Percentiles rank a stretch among this genome's conserved stretches.
phyloP scores from a whole-genome alignment of 2,797 vertebrate species.

The Chlorospingus semifuscus region DNA sequence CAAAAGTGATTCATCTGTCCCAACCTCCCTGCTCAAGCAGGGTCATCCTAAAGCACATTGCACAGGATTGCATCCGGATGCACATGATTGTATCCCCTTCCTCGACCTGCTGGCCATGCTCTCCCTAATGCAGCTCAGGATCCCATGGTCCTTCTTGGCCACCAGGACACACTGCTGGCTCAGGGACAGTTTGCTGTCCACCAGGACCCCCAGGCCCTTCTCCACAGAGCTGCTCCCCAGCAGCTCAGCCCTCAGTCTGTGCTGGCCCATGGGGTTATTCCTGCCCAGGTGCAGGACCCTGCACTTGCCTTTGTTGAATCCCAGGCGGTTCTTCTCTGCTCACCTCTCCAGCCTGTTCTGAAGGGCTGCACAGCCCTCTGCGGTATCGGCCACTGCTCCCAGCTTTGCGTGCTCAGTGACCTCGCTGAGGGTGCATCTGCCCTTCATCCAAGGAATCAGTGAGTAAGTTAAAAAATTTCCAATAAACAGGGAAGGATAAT shows the following conservation, averaged over 20 bases:
- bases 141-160: background rate
- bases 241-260: background rate
- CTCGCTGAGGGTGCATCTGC: background rate
- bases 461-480: background rate
- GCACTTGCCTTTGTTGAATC: background rate
- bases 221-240: background rate
- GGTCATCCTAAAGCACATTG: background rate
- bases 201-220: background rate
- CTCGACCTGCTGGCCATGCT: accelerated
- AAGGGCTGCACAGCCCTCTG: background rate
- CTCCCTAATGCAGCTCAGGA: background rate
- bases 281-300: background rate
- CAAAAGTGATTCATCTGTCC: background rate
- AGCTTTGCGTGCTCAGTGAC: background rate
- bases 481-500: background rate
- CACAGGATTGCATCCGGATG: background rate
- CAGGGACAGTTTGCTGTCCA: background rate
- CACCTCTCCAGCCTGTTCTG: background rate
- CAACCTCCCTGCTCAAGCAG: background rate
- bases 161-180: background rate
- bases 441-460: background rate
- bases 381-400: accelerated
- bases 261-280: background rate
- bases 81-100: background rate
- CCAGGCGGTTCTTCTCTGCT: background rate